Evolutionary conservation across 23 tunicate species (phyloP).

Genomic region (Corella eumyota): DNA sequence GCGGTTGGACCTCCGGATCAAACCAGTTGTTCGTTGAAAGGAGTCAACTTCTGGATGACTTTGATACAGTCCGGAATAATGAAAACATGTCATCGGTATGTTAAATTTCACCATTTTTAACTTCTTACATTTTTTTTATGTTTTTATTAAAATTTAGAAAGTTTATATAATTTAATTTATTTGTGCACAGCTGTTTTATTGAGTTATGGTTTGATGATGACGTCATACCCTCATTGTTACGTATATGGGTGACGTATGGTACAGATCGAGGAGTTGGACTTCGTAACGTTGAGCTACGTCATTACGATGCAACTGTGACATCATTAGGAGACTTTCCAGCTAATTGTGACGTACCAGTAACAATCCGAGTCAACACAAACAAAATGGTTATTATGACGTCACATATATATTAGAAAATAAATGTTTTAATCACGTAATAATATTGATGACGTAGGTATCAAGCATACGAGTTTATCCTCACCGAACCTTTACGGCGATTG

Average conservation of each 20-base stretch:
- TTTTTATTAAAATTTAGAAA: too few relatives aligned
- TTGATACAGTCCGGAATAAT: too few relatives aligned
- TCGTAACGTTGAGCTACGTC: slow-evolving; percentile 9
- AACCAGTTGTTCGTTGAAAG: slow-evolving; percentile 10
- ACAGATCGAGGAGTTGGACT: slow-evolving; percentile 6
- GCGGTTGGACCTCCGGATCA: slow-evolving; percentile 30
- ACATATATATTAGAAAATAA: too few relatives aligned
- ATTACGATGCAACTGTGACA: slow-evolving; percentile 8
- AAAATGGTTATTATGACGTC: neutral
- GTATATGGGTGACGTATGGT: slow-evolving; percentile 22
- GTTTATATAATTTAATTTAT: too few relatives aligned
- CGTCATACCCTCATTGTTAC: slow-evolving; percentile 3
- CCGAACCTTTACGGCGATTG: slow-evolving; percentile 18
- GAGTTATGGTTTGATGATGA: slow-evolving; percentile 6
- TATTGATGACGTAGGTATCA: neutral
- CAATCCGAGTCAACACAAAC: neutral
- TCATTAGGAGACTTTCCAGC: slow-evolving; percentile 5
- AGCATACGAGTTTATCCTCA: slow-evolving; percentile 7
- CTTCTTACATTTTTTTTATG: too few relatives aligned
- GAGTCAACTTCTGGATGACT: slow-evolving; percentile 30
- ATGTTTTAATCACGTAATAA: neutral
- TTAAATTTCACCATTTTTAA: too few relatives aligned
- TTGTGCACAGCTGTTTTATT: slow-evolving; percentile 10
- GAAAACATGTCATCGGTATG: too few relatives aligned
- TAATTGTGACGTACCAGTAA: slow-evolving; percentile 16